Percentiles rank a stretch among this genome's conserved stretches.
Evolutionary conservation across 2,113 vertebrate genomes (phyloP).

Genomic region (Oxyruncus cristatus): DNA sequence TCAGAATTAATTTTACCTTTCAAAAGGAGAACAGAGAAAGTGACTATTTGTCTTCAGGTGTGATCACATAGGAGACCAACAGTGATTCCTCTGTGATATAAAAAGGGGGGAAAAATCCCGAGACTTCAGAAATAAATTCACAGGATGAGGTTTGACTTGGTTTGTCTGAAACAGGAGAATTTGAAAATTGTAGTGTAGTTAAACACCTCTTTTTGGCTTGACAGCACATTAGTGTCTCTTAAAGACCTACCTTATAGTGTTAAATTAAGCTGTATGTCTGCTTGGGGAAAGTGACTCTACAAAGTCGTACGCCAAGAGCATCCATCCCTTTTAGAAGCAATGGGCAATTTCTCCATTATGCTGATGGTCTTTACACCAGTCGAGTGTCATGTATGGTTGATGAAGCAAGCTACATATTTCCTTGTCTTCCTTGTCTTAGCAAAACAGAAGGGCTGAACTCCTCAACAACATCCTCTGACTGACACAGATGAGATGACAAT

Average conservation of each 20-base stretch:
- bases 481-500: background rate
- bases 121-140: background rate
- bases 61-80: background rate
- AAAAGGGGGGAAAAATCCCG: background rate
- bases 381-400: background rate
- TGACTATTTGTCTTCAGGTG: background rate
- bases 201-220: background rate
- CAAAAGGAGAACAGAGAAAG: background rate
- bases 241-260: background rate
- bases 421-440: background rate
- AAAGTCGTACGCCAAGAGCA: background rate
- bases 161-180: background rate
- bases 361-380: background rate
- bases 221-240: background rate
- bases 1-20: background rate
- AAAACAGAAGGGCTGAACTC: background rate
- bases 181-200: background rate
- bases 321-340: background rate
- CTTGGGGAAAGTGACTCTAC: background rate
- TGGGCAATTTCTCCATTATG: background rate
- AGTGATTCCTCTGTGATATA: background rate
- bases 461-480: background rate
- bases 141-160: background rate
- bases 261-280: background rate
- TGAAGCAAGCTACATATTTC: background rate